Percentiles rank a stretch among this genome's conserved stretches.
These are phyloP conservation scores for Neodiprion virginianus DNA, from an alignment of 1,140 invertebrate species.

Conservation along the genomic window DNA sequence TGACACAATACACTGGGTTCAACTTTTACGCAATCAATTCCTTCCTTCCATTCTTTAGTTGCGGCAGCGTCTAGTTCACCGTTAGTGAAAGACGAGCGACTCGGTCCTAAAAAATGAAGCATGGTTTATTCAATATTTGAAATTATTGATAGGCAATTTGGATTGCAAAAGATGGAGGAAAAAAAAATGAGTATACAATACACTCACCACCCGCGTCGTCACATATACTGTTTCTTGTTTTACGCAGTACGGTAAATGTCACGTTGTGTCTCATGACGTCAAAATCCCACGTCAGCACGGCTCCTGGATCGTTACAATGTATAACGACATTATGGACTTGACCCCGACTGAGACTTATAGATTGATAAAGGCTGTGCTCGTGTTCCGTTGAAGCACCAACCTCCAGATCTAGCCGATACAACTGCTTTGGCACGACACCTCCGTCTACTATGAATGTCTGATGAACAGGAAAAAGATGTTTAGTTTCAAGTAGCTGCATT, in stretches of 20 bases:
- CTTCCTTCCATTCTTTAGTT: conserved; percentile 81
- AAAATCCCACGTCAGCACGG: conserved; percentile 96
- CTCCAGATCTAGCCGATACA: conserved; percentile 82
- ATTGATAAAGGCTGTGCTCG: conserved; percentile 64
- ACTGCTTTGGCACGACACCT: conserved; percentile 86
- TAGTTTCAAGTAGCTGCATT: background rate
- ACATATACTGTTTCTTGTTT: conserved; percentile 31
- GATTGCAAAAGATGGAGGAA: no score
- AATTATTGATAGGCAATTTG: no score
- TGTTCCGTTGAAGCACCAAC: conserved; percentile 65
- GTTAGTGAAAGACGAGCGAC: conserved; percentile 21
- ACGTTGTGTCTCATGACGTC: conserved; percentile 92
- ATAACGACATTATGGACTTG: conserved; percentile 87
- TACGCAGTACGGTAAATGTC: conserved; percentile 80
- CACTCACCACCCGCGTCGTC: conserved; percentile 21
- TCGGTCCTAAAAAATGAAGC: conserved; percentile 29
- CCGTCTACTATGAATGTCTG: conserved; percentile 87
- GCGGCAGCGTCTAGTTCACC: conserved; percentile 66
- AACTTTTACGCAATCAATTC: conserved; percentile 79
- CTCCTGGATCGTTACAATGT: conserved; percentile 81
- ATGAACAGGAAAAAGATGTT: conserved; percentile 26
- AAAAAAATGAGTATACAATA: background rate
- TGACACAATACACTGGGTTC: conserved; percentile 84
- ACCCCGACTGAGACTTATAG: conserved; percentile 63
- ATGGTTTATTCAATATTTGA: no score